phyloP scores from a whole-genome alignment of 1,140 invertebrate species.

The Trichonephila clavipes region DNA sequence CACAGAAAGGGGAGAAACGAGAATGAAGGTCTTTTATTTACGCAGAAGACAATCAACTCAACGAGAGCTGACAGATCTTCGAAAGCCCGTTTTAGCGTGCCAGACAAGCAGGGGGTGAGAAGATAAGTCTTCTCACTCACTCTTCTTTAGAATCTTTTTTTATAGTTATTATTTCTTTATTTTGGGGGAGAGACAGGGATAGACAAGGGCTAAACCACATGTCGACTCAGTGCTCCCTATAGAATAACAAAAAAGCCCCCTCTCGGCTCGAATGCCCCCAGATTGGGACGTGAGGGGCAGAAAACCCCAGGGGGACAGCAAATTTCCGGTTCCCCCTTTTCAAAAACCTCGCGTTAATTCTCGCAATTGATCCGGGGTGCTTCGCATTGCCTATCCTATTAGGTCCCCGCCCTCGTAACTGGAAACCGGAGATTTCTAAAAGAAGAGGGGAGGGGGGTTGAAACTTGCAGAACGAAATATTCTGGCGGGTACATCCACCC shows the following conservation, averaged over 20 bases:
- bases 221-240: slow-evolving; percentile 70
- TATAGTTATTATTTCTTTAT: not conserved
- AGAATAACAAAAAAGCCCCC: slow-evolving; percentile 67
- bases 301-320: slow-evolving; percentile 54
- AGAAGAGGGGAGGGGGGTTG: not conserved
- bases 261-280: slow-evolving; percentile 40
- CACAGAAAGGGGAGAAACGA: not conserved
- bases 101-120: slow-evolving; percentile 16
- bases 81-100: not conserved
- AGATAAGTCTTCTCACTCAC: slow-evolving; percentile 52
- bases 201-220: slow-evolving; percentile 76
- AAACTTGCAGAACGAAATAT: slow-evolving; percentile 12
- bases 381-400: slow-evolving; percentile 48
- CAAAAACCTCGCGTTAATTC: slow-evolving; percentile 71
- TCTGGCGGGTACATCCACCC: slow-evolving; percentile 22
- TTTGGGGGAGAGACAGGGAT: not conserved
- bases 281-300: slow-evolving; percentile 44
- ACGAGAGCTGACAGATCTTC: slow-evolving; percentile 47
- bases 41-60: slow-evolving; percentile 27
- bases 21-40: slow-evolving; percentile 18
- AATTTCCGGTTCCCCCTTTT: slow-evolving; percentile 72
- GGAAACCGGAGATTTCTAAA: slow-evolving; percentile 55
- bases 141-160: not conserved
- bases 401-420: slow-evolving; percentile 55
- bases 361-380: slow-evolving; percentile 70